Base-by-base conservation (phyloP, 2,888 invertebrate species). In the Rhopalosiphum nymphaeae region DNA sequence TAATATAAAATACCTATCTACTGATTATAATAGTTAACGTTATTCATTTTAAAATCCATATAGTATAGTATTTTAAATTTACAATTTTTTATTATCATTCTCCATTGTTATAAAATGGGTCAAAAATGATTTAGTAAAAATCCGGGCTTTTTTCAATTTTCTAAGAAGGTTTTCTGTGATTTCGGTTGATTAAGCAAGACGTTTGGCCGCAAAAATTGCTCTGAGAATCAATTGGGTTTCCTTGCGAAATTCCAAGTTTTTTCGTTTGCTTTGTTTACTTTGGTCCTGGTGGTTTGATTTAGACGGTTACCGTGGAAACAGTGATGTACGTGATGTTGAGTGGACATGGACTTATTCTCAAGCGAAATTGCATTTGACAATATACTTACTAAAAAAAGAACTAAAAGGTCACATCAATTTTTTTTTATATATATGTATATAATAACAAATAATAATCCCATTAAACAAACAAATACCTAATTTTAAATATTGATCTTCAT, bases 131-230 rank as follows among this genome's bases (percentile, higher is more conserved):
- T 44, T 0, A 36, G 36, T 36, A 86, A 61, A 7, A 78, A 42
- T 16, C 25, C 5, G 11, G 49, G 53, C 29, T 57, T 49, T 26
- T 86, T 94, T 91, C 86, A 57, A 84, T 90, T 57, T 89, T 57
- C 49, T 42, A 53, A 86, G 91, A 90, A 86, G 61, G 61, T 94
- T 87, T 49, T 85, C 94, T 29, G 94, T 53, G 94, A 91, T 91
- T 91, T 67, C 94, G 94, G 94, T 91, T 90, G 94, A 94, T 91
- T 94, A 67, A 86, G 90, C 61, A 49, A 91, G 94, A 94, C 91
- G 86, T 91, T 46, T 57, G 90, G 61, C 21, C 44, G 42, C 94
- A 53, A 91, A 93, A 94, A 91, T 94, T 91, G 86, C 86, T 67
- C 13, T 44, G 42, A 94, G 91, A 94, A 91, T 91, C 90, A 94